These are phyloP conservation scores for Poecilia gillii DNA, from an alignment of 2,797 vertebrate genomes.

Conservation along the genomic window DNA sequence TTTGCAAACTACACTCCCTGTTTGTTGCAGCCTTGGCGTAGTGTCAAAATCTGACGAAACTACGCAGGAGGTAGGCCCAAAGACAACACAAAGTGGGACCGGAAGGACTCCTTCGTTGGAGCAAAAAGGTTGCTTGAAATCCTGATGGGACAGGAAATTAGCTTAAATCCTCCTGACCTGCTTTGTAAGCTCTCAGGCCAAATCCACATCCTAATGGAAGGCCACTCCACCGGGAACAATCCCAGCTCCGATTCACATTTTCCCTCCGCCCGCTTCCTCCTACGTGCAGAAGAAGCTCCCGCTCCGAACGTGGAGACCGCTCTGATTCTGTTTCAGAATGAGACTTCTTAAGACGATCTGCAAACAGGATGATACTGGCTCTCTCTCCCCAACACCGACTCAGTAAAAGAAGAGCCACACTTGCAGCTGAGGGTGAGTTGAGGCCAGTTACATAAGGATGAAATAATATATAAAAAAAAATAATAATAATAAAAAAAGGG, in stretches of 20 bases:
- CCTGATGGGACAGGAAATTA: neutral
- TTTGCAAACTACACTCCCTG: neutral
- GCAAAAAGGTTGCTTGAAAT: neutral
- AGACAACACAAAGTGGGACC: neutral
- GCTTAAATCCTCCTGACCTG: neutral
- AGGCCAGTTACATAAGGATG: slow-evolving; percentile 52
- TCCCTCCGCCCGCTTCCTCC: slow-evolving; percentile 22
- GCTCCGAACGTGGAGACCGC: slow-evolving; percentile 11
- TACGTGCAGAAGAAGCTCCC: slow-evolving; percentile 15
- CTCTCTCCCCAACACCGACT: slow-evolving; percentile 5
- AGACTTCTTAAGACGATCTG: slow-evolving; percentile 29
- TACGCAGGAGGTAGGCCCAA: neutral
- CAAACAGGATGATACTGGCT: slow-evolving; percentile 27
- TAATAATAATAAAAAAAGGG: neutral
- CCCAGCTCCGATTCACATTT: neutral
- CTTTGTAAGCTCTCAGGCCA: slow-evolving; percentile 23
- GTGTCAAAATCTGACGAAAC: neutral
- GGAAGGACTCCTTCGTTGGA: neutral
- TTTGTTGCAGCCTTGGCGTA: neutral
- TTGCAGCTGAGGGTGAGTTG: slow-evolving; percentile 42
- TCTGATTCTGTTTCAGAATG: slow-evolving; percentile 22
- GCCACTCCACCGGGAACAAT: slow-evolving; percentile 22
- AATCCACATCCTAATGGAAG: slow-evolving; percentile 6
- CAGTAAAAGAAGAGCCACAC: slow-evolving; percentile 22
- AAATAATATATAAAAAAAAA: neutral